Evolutionary conservation across 2,797 vertebrate species (phyloP), one percentile per base, ranked within the genome.

Genomic region (Centropyge bicolor): DNA sequence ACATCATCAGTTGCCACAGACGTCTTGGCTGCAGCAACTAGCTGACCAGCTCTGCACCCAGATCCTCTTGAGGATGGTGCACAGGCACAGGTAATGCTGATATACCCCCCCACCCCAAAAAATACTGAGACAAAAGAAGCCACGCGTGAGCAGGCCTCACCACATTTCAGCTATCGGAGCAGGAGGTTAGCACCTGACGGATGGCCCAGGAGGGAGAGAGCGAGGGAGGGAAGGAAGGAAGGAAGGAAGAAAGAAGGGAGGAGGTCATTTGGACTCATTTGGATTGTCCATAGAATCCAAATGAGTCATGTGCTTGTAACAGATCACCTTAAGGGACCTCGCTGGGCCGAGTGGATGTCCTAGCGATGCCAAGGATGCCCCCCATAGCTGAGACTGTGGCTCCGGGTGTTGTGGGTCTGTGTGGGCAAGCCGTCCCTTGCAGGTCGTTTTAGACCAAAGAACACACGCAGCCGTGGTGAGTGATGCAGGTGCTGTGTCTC

Each of bases 251-350:
- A 64, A 16, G 54, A 22, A 45, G 17, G 46, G 24, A 12, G 27
- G 65, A 49, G 76, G 82, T 78, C 60, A 43, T 84, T 83, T 68
- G 75, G 81, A 83, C 71, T 84, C 62, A 41, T 90, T 86, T 87
- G 86, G 89, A 89, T 75, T 51, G 68, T 87, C 78, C 69, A 41
- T 38, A 46, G 70, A 86, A 87, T 90, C 89, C 88, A 86, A 90
- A 93, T 54, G 84, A 90, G 86, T 78, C 62, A 0, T 93, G 91
- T 92, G 92, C 89, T 94, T 92, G 86, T 88, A 89, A 91, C 90
- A 87, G 91, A 89, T 89, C 86, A 80, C 74, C 81, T 78, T 61
- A 36, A 2, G 36, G 75, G 74, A 80, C 77, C 84, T 83, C 36
- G 31, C 87, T 80, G 88, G 71, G 83, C 83, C 22, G 46, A 86